These are phyloP conservation scores for Echeneis naucrates DNA, from an alignment of 2,797 vertebrate genomes.

Conservation along the genomic window DNA sequence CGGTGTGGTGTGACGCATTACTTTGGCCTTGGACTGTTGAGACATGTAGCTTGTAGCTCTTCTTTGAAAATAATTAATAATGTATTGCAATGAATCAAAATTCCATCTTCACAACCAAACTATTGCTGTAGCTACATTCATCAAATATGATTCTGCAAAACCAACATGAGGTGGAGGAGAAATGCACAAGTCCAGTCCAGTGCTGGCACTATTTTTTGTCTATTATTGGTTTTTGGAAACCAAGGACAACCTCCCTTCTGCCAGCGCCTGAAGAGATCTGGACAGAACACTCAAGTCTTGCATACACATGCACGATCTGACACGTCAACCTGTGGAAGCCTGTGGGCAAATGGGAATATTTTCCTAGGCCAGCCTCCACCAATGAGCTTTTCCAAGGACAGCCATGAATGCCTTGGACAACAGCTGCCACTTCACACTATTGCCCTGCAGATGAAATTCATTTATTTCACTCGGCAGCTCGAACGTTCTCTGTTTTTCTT, in stretches of 20 bases:
- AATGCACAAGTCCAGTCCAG: not conserved
- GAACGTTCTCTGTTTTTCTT: slow-evolving; percentile 26
- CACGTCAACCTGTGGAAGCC: slow-evolving; percentile 39
- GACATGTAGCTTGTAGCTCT: not conserved
- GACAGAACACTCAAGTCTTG: slow-evolving; percentile 33
- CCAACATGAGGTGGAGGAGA: slow-evolving; percentile 5
- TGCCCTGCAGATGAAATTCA: slow-evolving; percentile 65
- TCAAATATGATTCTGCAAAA: slow-evolving; percentile 10
- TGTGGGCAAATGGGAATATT: slow-evolving; percentile 27
- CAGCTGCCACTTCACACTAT: slow-evolving; percentile 69
- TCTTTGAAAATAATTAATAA: slow-evolving; percentile 6
- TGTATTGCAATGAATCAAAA: slow-evolving; percentile 11
- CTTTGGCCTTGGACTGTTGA: slow-evolving; percentile 13
- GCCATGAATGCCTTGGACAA: slow-evolving; percentile 45
- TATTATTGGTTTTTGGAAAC: slow-evolving; percentile 23
- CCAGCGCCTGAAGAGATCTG: slow-evolving; percentile 36
- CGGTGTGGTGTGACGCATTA: slow-evolving; percentile 17
- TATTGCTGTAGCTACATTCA: slow-evolving; percentile 6
- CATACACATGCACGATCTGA: slow-evolving; percentile 23
- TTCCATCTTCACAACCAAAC: not conserved
- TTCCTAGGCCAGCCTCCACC: slow-evolving; percentile 23
- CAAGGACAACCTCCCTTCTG: slow-evolving; percentile 15
- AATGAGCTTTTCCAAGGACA: slow-evolving; percentile 53
- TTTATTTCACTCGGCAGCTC: slow-evolving; percentile 63
- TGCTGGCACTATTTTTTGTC: slow-evolving; percentile 8